Percentiles rank a stretch among this genome's conserved stretches.
Conservation (phyloP, 2,888 invertebrate genomes). For the Tachina fera region DNA sequence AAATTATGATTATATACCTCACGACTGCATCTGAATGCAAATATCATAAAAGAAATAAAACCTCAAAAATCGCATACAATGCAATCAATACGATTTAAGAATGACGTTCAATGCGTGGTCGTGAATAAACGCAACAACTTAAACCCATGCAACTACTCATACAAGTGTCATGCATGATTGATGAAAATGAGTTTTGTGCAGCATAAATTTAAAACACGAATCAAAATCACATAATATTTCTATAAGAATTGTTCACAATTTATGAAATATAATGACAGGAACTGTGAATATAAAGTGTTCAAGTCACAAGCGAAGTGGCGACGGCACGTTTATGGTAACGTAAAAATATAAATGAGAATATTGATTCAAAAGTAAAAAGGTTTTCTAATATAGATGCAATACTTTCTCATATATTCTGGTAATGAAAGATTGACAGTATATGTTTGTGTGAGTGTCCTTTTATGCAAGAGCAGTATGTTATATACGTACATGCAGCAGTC, state of each 20-base stretch:
- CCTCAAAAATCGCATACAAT: slow-evolving; percentile 12
- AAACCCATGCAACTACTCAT: slow-evolving; percentile 58
- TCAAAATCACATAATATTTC: slow-evolving; percentile 1
- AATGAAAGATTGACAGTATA: too few relatives aligned
- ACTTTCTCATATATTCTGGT: too few relatives aligned
- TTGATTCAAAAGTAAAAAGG: too few relatives aligned
- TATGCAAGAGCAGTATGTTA: too few relatives aligned
- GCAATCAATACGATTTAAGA: slow-evolving; percentile 34
- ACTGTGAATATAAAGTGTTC: slow-evolving; percentile 3
- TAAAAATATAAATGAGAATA: too few relatives aligned
- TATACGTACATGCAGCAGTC: too few relatives aligned
- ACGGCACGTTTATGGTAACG: too few relatives aligned
- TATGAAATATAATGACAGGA: slow-evolving; percentile 19
- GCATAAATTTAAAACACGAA: slow-evolving; percentile 5
- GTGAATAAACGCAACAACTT: slow-evolving; percentile 55
- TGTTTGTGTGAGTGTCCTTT: too few relatives aligned
- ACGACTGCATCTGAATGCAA: slow-evolving; percentile 29
- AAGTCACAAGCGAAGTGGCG: background rate
- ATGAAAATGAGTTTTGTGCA: slow-evolving; percentile 59
- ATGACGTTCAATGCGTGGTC: slow-evolving; percentile 68
- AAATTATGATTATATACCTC: slow-evolving; percentile 26
- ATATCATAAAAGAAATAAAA: slow-evolving; percentile 14
- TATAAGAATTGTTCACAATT: slow-evolving; percentile 1
- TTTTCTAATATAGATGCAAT: too few relatives aligned
- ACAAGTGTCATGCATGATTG: slow-evolving; percentile 70